Evolutionary conservation across 2,113 vertebrate species (phyloP).

Genomic region (Limnothrissa miodon): DNA sequence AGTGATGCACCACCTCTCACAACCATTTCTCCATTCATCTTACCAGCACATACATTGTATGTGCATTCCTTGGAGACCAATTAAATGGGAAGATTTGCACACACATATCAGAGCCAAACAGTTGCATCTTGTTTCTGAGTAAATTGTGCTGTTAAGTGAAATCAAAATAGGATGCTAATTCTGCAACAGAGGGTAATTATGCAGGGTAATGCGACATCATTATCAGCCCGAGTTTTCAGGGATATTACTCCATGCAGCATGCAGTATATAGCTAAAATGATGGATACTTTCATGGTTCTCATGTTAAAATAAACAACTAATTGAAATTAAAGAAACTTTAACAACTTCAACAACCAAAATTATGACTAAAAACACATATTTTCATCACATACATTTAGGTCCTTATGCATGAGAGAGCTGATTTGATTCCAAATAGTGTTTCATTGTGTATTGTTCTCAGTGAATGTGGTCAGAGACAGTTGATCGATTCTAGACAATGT

Average conservation of each 20-base stretch:
- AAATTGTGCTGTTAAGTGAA: neutral
- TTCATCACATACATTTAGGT: neutral
- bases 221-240: neutral
- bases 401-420: neutral
- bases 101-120: neutral
- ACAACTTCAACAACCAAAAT: too few species aligned
- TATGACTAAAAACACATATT: neutral
- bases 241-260: neutral
- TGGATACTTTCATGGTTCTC: neutral
- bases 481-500: too few species aligned
- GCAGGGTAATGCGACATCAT: neutral
- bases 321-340: neutral
- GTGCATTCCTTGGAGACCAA: neutral
- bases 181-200: neutral
- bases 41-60: neutral
- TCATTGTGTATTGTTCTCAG: neutral
- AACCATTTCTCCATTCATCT: neutral
- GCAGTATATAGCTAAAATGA: neutral
- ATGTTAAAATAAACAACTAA: neutral
- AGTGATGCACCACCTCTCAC: neutral
- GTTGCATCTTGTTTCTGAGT: neutral
- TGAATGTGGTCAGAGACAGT: too few species aligned
- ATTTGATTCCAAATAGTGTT: neutral
- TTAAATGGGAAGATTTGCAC: neutral
- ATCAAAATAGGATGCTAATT: neutral